Conservation (phyloP, 2,888 invertebrate species). For the Microchrysa polita region DNA sequence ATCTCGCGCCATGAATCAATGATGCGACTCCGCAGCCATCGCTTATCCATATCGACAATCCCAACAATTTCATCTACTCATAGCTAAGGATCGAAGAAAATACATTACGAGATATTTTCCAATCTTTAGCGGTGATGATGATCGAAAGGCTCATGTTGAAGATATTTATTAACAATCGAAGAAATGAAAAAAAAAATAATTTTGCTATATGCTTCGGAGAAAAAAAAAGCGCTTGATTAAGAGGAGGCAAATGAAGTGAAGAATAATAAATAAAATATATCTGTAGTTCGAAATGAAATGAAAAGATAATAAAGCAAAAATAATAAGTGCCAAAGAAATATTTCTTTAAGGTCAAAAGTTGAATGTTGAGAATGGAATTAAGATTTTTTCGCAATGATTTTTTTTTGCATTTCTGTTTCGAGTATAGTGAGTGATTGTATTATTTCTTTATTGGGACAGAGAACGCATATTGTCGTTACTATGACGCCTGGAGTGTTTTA, state of each 20-base stretch:
- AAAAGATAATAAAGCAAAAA: slow-evolving; percentile 22
- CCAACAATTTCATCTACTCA: too few species aligned
- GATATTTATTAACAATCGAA: slow-evolving; percentile 3
- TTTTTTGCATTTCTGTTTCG: not conserved
- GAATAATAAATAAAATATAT: too few species aligned
- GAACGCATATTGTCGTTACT: not conserved
- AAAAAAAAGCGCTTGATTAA: slow-evolving; percentile 32
- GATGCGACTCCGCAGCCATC: not conserved
- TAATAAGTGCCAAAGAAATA: slow-evolving; percentile 26
- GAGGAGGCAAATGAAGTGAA: slow-evolving; percentile 5
- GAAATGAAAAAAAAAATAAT: slow-evolving; percentile 14
- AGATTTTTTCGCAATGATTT: not conserved
- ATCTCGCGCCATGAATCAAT: not conserved
- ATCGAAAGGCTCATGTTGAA: slow-evolving; percentile 13
- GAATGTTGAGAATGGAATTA: slow-evolving; percentile 10
- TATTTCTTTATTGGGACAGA: not conserved
- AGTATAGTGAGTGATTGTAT: not conserved
- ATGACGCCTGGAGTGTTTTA: not conserved
- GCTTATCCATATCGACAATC: too few species aligned
- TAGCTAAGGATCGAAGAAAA: slow-evolving; percentile 1
- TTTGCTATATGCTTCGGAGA: too few species aligned
- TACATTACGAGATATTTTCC: slow-evolving; percentile 32
- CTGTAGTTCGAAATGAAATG: not conserved
- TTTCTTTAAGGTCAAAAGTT: slow-evolving; percentile 10
- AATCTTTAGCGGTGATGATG: slow-evolving; percentile 32